A percentile compares a stretch with the other conserved stretches of the same genome.
phyloP scores from a whole-genome alignment of 2,113 vertebrate species.

The Irena cyanogastra region DNA sequence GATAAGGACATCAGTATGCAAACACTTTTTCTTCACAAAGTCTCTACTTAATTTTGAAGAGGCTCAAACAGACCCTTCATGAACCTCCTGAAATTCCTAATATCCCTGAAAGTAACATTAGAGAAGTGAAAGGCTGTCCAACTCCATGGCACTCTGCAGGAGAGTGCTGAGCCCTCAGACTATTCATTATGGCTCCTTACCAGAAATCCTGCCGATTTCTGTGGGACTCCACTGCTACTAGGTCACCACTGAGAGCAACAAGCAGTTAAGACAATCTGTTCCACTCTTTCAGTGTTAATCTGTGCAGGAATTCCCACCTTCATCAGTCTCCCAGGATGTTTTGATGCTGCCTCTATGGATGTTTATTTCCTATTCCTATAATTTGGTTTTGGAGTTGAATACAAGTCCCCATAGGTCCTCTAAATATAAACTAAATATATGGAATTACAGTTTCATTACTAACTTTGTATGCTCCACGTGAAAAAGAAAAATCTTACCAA shows the following conservation, averaged over 20 bases:
- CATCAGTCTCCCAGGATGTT: background rate
- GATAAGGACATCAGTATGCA: background rate
- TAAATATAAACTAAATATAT: background rate
- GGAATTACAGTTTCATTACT: background rate
- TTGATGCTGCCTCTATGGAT: background rate
- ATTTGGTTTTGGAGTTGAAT: background rate
- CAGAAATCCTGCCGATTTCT: background rate
- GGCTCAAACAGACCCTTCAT: background rate
- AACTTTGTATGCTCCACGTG: background rate
- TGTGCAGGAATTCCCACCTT: background rate
- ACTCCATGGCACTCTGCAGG: background rate
- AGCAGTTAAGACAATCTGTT: background rate
- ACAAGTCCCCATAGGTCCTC: background rate
- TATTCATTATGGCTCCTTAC: background rate
- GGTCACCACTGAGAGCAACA: background rate
- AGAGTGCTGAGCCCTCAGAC: background rate
- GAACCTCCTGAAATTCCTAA: background rate
- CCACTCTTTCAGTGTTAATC: background rate
- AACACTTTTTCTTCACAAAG: background rate
- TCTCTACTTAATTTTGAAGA: background rate
- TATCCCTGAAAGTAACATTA: background rate
- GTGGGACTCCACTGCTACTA: background rate
- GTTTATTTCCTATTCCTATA: background rate
- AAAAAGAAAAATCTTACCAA: constrained; percentile 78
- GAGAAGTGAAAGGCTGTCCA: background rate